phyloP scores from a whole-genome alignment of 2,797 vertebrate species.

The Prionace glauca region DNA sequence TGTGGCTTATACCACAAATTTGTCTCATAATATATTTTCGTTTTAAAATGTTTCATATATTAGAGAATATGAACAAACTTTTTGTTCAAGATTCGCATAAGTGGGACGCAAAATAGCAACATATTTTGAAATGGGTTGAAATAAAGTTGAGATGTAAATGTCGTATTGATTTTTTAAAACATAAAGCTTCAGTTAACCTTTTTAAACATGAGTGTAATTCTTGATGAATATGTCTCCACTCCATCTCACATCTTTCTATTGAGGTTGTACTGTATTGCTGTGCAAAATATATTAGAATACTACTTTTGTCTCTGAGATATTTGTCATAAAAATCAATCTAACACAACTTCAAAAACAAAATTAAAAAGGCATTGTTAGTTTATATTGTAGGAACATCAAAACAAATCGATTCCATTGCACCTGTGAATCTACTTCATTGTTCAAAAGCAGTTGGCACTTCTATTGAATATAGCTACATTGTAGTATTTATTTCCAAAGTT shows the following conservation, averaged over 20 bases:
- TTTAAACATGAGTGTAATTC: neutral
- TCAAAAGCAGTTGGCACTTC: neutral
- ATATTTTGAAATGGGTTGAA: neutral
- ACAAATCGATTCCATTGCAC: neutral
- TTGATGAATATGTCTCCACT: neutral
- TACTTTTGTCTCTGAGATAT: neutral
- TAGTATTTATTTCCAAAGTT: neutral
- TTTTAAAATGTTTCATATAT: neutral
- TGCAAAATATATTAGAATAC: neutral
- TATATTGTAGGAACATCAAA: neutral
- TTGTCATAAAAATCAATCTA: constrained; percentile 8
- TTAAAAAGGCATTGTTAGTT: neutral
- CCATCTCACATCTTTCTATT: neutral
- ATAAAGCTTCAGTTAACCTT: neutral
- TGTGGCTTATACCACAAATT: neutral
- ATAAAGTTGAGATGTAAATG: neutral
- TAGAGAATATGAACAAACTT: neutral
- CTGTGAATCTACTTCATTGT: neutral
- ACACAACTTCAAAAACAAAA: neutral
- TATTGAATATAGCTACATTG: neutral
- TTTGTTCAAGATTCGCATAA: neutral
- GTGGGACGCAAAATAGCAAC: neutral
- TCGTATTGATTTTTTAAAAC: neutral
- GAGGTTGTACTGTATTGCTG: neutral
- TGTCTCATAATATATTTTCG: neutral